Evolutionary conservation across 1,140 invertebrate species (phyloP), one percentile per base, ranked within the genome.

Genomic region (Drosophila teissieri): DNA sequence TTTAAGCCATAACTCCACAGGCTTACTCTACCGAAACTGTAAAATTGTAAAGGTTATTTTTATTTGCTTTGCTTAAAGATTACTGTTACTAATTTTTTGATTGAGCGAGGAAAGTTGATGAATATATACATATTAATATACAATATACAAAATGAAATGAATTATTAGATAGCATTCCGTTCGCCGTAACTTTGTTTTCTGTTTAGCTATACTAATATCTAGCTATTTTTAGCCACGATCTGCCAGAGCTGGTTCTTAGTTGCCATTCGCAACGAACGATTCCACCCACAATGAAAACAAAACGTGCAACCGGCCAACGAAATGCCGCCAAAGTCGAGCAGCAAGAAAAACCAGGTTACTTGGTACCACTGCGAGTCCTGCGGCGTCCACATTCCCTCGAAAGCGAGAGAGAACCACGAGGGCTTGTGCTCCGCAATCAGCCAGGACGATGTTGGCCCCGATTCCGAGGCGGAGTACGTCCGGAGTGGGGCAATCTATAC

Each of bases 271-370:
- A 46, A 42, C 19, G 8, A 10, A 8, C 42, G 52, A 6, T 6
- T 1, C 17, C 37, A 19, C n/a, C 3, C 2, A 53, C 2, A 17
- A 52, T 51, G 14, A 74, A 75, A 67, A 48, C 70, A 64, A 74
- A 73, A 74, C 51, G 44, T 51, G 75, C 67, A 76, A 73, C 58
- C n/a, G 49, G 45, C 19, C 34, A 15, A 36, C 11, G 53, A 51
- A 46, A 88, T 92, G 91, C 91, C 91, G 49, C 91, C 90, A 53
- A 92, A 92, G 51, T 92, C 90, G 15, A 91, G 76, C 56, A 92
- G 73, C 37, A 92, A 92, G 57, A 78, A 85, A 45, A 76, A 70
- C 37, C 64, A 78, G 49, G 73, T 77, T 0, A 76, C 68, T 51
- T 92, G 91, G 91, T 91, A 58, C 31, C 63, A 77, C 7, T 92